Evolutionary conservation across 1,140 invertebrate species (phyloP).

Genomic region (Branchinecta lynchi): DNA sequence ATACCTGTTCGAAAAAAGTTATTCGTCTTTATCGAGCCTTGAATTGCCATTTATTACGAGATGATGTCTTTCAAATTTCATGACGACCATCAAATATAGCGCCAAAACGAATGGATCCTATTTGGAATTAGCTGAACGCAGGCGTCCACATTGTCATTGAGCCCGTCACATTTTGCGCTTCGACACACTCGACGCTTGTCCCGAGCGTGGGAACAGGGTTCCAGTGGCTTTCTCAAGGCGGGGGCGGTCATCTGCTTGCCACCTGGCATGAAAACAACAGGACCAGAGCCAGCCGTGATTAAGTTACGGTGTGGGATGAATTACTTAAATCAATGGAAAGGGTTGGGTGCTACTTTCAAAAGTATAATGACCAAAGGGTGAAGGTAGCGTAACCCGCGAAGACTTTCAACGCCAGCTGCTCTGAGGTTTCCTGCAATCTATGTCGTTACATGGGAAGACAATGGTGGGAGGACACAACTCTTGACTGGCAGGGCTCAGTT

Average conservation of each 20-base stretch:
- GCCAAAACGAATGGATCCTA: background rate
- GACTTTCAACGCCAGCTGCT: background rate
- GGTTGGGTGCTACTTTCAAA: background rate
- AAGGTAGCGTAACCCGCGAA: constrained; percentile 2
- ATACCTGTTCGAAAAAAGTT: too few relatives aligned
- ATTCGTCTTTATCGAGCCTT: too few relatives aligned
- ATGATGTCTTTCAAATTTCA: background rate
- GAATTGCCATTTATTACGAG: too few relatives aligned
- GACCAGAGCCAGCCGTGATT: background rate
- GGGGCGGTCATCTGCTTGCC: background rate
- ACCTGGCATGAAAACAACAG: constrained; percentile 2
- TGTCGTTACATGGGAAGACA: background rate
- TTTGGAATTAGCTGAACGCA: background rate
- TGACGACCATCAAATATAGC: background rate
- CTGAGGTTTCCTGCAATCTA: background rate
- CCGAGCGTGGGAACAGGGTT: background rate
- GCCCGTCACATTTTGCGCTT: background rate
- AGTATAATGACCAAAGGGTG: background rate
- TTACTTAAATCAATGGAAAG: constrained; percentile 1
- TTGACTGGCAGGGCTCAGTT: background rate
- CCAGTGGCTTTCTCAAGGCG: background rate
- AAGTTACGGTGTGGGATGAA: background rate
- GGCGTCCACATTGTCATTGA: background rate
- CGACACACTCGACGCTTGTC: background rate
- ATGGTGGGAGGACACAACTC: background rate